These are phyloP conservation scores for Ovis aries DNA, from an alignment of 2,113 vertebrate species.

Conservation along the genomic window ARS-UI_Ramb_v3.0 NC_056063.1:74730501-74731000, in stretches of 20 bases:
- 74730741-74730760: neutral
- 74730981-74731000: neutral
- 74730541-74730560: neutral
- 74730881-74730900: neutral
- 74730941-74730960: neutral
- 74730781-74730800: neutral
- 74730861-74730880: neutral
- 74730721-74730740: neutral
- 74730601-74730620: neutral
- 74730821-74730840: neutral
- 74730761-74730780: neutral
- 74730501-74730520: neutral
- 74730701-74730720: neutral
- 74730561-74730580: neutral
- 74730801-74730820: neutral
- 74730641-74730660: neutral
- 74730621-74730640: neutral
- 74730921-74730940: neutral
- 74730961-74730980: neutral
- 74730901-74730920: neutral
- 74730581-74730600: neutral
- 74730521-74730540: neutral
- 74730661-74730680: neutral
- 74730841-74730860: neutral
- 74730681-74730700: neutral